These are phyloP conservation scores for Xenentodon cancila DNA, from an alignment of 2,797 vertebrate species.

Conservation along the genomic window DNA sequence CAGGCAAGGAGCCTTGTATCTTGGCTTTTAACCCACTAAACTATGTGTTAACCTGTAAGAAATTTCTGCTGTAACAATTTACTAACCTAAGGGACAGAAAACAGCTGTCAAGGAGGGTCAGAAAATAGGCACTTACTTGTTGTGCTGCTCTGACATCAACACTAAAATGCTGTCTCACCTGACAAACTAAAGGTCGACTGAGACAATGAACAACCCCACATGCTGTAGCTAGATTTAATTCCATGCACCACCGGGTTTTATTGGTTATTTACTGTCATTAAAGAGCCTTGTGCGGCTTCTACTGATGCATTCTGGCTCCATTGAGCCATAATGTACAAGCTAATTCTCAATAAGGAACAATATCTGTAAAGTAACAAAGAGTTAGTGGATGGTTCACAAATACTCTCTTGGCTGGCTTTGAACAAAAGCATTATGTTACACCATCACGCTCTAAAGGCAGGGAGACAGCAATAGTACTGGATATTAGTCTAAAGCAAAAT, in stretches of 20 bases:
- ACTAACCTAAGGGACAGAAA: conserved; percentile 55
- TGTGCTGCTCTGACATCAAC: conserved; percentile 61
- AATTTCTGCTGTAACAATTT: conserved; percentile 48
- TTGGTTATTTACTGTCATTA: conserved; percentile 4
- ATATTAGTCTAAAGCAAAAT: conserved; percentile 54
- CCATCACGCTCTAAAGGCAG: conserved; percentile 30
- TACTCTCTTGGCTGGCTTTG: conserved; percentile 34
- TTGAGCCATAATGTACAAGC: conserved; percentile 13
- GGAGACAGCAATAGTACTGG: conserved; percentile 43
- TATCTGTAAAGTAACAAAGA: conserved; percentile 30
- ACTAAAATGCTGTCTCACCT: conserved; percentile 65
- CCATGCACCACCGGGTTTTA: neutral
- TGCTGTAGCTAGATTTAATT: conserved; percentile 12
- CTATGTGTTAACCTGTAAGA: conserved; percentile 55
- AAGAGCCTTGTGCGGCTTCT: neutral
- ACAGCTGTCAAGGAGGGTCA: conserved; percentile 61
- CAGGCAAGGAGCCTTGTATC: conserved; percentile 69
- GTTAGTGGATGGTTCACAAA: conserved; percentile 52
- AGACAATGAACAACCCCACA: conserved; percentile 41
- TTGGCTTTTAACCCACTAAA: conserved; percentile 51
- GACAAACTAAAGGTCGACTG: conserved; percentile 67
- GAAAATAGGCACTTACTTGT: conserved; percentile 76
- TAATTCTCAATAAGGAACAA: conserved; percentile 39
- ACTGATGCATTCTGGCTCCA: conserved; percentile 5
- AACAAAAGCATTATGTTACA: conserved; percentile 40